Evolutionary conservation across 2,888 invertebrate species (phyloP), one percentile per base, ranked within the genome.

Genomic region (Syrphus vitripennis): DNA sequence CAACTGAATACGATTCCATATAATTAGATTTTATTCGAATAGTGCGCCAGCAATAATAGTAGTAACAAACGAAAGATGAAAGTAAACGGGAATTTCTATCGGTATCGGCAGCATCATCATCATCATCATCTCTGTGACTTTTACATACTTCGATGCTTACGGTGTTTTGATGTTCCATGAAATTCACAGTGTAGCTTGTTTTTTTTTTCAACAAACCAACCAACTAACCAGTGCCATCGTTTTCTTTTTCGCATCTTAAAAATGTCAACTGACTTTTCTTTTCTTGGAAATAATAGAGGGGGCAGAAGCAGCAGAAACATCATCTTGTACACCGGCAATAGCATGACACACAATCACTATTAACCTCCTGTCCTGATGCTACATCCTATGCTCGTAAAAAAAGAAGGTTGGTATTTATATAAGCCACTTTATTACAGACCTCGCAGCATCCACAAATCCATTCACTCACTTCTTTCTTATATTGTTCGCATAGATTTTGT

Each of bases 401-500:
- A 26, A 48, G 40, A 45, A 48, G 48, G 42, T 79, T 65, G 80
- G 71, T 75, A 81, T 80, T 76, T 81, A 72, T 55, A 50, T 72
- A 76, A 80, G 84, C 57, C 76, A 76, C 45, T 81, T 67, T 72
- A 84, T 76, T 55, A 81, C 76, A 77, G 53, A 84, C 76, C 71
- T 76, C 80, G 65, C 45, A 84, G 71, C 76, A 77, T 61, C 71
- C 71, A 80, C 76, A 75, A 84, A 80, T 80, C 76, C 81, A 84
- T 72, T 76, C 80, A 57, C 59, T 71, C 61, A 37, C 34, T 59
- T 24, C 19, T 45, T 9, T 34, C 34, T 9, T 45, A 5, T 50
- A 76, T 84, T 84, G 84, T 84, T 84, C 61, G 81, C 81, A 48
- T 81, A 84, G n/a, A n/a, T n/a, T 84, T 84, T 84, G 55, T 84